These are phyloP conservation scores for Trichosurus vulpecula DNA, from an alignment of 2,797 vertebrate species.

Conservation along the genomic window DNA sequence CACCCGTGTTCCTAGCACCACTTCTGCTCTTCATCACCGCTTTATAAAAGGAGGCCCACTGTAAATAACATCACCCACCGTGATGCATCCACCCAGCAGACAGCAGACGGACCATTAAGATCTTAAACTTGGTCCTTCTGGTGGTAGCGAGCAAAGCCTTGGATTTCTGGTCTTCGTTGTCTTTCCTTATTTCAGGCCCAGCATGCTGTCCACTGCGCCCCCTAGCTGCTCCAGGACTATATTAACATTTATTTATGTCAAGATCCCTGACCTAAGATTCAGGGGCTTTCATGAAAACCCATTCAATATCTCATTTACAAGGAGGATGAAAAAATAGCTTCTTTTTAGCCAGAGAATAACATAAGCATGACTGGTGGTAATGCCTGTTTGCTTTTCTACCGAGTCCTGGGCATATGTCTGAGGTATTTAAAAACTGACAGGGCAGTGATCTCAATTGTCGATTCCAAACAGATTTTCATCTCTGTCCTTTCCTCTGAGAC, in stretches of 20 bases:
- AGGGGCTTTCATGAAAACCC: constrained; percentile 40
- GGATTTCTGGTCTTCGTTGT: no score
- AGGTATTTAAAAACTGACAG: constrained; percentile 51
- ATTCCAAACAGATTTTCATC: constrained; percentile 46
- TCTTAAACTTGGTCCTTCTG: no score
- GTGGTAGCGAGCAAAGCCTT: no score
- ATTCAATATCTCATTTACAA: constrained; percentile 20
- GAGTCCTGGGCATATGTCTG: constrained; percentile 38
- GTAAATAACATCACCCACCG: no score
- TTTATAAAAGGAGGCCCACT: no score
- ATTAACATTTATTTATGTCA: constrained; percentile 34
- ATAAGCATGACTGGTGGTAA: constrained; percentile 1
- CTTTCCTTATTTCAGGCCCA: neutral
- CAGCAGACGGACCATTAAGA: no score
- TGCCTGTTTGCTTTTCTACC: constrained; percentile 6
- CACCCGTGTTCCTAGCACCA: no score
- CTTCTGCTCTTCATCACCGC: no score
- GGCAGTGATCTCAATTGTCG: constrained; percentile 38
- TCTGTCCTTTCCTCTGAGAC: constrained; percentile 30
- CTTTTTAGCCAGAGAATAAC: constrained; percentile 60
- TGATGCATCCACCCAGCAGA: no score
- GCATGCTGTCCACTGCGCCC: constrained; percentile 26
- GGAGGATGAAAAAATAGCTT: constrained; percentile 45
- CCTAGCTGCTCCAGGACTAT: constrained; percentile 10
- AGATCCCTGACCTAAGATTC: constrained; percentile 7